These are phyloP conservation scores for Momotus momota DNA, from an alignment of 2,797 vertebrate genomes.

Conservation along the genomic window DNA sequence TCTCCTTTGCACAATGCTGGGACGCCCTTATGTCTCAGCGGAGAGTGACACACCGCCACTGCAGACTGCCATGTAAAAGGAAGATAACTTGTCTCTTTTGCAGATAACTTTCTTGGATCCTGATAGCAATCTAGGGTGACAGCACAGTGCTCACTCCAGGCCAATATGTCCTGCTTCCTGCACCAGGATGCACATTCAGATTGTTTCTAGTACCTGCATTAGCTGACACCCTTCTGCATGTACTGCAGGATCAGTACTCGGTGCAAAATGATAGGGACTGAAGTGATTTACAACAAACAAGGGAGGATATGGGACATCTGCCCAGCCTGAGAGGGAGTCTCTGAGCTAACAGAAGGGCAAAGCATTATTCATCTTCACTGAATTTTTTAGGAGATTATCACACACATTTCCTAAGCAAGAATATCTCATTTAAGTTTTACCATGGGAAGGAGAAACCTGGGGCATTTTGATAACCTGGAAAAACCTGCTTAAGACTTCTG, in stretches of 20 bases:
- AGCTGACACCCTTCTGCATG: not conserved
- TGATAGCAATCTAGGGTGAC: fast-evolving
- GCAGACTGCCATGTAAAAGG: fast-evolving
- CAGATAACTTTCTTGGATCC: not conserved
- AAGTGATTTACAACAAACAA: not conserved
- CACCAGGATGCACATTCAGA: not conserved
- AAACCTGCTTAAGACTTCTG: constrained; percentile 41
- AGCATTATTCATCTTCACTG: not conserved
- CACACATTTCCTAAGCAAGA: not conserved
- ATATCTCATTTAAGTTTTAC: not conserved
- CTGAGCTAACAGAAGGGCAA: not conserved
- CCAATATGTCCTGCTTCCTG: not conserved
- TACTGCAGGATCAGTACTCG: fast-evolving
- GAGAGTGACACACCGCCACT: fast-evolving
- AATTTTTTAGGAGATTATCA: not conserved
- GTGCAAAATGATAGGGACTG: not conserved
- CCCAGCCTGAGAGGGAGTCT: not conserved
- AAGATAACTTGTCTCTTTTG: fast-evolving
- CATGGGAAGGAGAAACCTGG: not conserved
- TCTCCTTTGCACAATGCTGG: not conserved
- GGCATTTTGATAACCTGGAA: not conserved
- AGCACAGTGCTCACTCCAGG: not conserved
- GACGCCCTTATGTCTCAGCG: not conserved
- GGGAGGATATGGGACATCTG: not conserved
- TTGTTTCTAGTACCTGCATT: not conserved